phyloP scores from a whole-genome alignment of 2,797 vertebrate genomes.

The Pelochelys cantorii region DNA sequence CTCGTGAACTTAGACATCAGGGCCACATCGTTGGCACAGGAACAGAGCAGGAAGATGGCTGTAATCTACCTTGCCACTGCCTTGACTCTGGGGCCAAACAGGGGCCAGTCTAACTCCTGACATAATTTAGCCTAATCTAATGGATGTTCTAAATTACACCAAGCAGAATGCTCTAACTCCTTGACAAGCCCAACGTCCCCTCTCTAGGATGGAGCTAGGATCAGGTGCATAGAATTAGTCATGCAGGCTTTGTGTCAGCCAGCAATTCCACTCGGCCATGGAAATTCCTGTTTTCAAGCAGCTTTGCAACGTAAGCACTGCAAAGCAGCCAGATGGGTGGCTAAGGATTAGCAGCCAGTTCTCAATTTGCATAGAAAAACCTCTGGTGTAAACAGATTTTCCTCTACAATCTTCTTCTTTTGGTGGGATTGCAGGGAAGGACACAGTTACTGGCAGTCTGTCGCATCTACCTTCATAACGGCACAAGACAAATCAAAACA shows the following conservation, averaged over 20 bases:
- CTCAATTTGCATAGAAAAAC: neutral
- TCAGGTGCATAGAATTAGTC: neutral
- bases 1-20: neutral
- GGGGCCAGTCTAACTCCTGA: neutral
- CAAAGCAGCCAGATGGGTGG: neutral
- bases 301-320: neutral
- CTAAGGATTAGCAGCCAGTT: neutral
- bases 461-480: neutral
- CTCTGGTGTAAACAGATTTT: neutral
- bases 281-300: neutral
- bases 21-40: neutral
- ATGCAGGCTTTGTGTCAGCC: neutral
- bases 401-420: neutral
- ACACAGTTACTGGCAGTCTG: neutral
- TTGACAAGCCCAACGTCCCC: neutral
- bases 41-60: neutral
- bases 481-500: neutral
- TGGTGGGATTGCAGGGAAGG: neutral
- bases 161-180: neutral
- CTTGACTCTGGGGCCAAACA: neutral
- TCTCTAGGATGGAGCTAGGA: neutral
- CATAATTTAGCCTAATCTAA: neutral
- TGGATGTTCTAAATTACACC: neutral
- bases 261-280: neutral
- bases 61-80: neutral